These are phyloP conservation scores for Pterostichus niger DNA, from an alignment of 2,888 invertebrate species.

Conservation along the genomic window DNA sequence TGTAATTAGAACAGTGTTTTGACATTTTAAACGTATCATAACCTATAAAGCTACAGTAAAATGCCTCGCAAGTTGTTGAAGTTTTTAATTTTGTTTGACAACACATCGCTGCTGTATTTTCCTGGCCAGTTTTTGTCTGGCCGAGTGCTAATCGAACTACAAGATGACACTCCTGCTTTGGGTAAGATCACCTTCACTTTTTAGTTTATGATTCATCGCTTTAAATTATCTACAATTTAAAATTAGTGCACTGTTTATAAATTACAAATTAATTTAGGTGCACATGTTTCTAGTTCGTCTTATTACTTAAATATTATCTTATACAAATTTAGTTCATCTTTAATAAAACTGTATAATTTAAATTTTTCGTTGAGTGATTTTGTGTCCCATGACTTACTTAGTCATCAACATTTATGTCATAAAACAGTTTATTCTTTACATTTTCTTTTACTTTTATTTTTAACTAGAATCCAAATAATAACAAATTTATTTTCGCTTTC, in stretches of 20 bases:
- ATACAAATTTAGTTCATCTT: too few species aligned
- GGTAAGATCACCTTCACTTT: constrained; percentile 79
- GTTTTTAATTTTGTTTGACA: constrained; percentile 96
- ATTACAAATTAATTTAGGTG: background rate
- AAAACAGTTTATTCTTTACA: constrained; percentile 30
- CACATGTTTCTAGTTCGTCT: too few species aligned
- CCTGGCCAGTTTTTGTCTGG: constrained; percentile 96
- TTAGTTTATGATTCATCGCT: constrained; percentile 14
- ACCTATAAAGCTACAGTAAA: constrained; percentile 69
- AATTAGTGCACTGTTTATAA: background rate
- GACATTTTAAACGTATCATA: constrained; percentile 60
- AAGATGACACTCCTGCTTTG: constrained; percentile 94
- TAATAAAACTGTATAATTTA: constrained; percentile 36
- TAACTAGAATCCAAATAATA: background rate
- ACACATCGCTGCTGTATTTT: constrained; percentile 94
- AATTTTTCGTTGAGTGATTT: constrained; percentile 35
- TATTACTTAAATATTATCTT: too few species aligned
- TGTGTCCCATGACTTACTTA: constrained; percentile 40
- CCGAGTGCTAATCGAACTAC: constrained; percentile 93
- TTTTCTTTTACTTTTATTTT: constrained; percentile 41
- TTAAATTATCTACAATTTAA: constrained; percentile 4
- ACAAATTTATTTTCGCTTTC: constrained; percentile 25
- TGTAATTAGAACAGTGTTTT: constrained; percentile 48
- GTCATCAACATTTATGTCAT: constrained; percentile 36
- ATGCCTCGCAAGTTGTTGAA: constrained; percentile 95